Conservation (phyloP, 2,113 vertebrate genomes). For the Poecile atricapillus region DNA sequence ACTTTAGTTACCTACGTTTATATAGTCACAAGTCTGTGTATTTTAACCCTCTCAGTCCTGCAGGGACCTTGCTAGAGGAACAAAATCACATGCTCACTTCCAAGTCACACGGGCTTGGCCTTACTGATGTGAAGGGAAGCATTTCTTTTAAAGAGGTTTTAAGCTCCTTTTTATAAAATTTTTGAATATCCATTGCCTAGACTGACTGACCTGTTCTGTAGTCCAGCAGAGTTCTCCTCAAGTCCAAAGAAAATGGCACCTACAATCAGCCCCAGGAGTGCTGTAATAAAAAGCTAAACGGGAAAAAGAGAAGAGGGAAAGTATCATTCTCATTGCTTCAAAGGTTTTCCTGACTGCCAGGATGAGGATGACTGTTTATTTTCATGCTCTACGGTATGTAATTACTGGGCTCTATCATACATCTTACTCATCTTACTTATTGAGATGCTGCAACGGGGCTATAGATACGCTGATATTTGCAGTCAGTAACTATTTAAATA, state of each 20-base stretch:
- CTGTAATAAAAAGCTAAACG: conserved; percentile 74
- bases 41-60: background rate
- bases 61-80: background rate
- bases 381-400: background rate
- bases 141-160: background rate
- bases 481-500: background rate
- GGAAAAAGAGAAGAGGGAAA: background rate
- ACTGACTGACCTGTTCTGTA: conserved; percentile 87
- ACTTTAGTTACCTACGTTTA: background rate
- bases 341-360: background rate
- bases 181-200: background rate
- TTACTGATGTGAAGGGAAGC: background rate
- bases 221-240: conserved; percentile 66
- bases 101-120: background rate
- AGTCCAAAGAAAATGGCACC: conserved; percentile 86
- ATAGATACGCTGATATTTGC: background rate
- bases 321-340: background rate
- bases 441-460: background rate
- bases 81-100: background rate
- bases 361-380: background rate
- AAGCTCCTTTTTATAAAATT: background rate
- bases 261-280: conserved; percentile 80
- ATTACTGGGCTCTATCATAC: background rate
- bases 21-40: background rate
- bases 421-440: background rate